phyloP scores from a whole-genome alignment of 2,797 vertebrate species.

The Martes flavigula region DNA sequence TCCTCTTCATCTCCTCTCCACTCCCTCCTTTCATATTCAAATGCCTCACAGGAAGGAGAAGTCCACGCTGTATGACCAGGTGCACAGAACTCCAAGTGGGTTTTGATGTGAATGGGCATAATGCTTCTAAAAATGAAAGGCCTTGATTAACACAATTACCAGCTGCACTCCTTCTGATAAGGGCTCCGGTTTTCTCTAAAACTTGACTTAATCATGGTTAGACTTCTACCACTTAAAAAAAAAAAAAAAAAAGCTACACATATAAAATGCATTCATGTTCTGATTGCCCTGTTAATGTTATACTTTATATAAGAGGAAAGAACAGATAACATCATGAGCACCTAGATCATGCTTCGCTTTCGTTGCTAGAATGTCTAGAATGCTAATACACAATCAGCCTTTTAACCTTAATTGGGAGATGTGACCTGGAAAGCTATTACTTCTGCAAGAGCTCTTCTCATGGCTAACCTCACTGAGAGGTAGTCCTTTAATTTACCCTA shows the following conservation, averaged over 20 bases:
- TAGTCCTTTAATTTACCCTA: not conserved
- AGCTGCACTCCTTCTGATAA: not conserved
- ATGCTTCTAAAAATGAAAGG: not conserved
- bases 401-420: not conserved
- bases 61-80: not conserved
- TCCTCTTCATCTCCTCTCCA: not conserved
- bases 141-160: conserved; percentile 1
- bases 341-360: not conserved
- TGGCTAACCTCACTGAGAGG: not conserved
- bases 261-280: not conserved
- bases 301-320: not conserved
- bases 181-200: not conserved
- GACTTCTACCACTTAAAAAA: not conserved
- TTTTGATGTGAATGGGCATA: not conserved
- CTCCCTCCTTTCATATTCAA: not conserved
- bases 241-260: not conserved
- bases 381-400: not conserved
- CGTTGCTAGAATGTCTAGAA: not conserved
- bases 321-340: not conserved
- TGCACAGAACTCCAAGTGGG: not conserved
- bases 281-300: not conserved
- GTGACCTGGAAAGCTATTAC: not conserved
- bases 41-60: not conserved
- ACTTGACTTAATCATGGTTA: conserved; percentile 19
- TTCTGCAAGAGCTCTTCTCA: conserved; percentile 3